Evolutionary conservation across 2,113 vertebrate species (phyloP), one percentile per base, ranked within the genome.

Genomic region (Smithornis capensis): DNA sequence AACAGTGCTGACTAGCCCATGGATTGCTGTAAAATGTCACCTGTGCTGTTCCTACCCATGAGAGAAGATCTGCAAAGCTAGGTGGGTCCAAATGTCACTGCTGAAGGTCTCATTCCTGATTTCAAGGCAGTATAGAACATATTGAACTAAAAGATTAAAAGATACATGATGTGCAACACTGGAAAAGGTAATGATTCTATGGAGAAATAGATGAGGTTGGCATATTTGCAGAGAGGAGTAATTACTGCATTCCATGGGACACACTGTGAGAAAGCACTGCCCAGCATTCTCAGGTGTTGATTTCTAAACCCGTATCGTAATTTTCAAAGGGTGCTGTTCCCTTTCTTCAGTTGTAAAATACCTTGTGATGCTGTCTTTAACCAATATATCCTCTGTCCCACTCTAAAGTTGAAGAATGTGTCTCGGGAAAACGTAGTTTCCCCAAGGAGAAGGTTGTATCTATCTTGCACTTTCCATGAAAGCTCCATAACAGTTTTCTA

Each of bases 1-100:
- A 90, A 78, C 71, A 28, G 16, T 44, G 85, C 89, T 96, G 92
- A 95, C 78, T 83, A 79, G 82, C 45, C 87, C 67, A 86, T 13
- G 74, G 87, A 90, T 49, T 60, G 90, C 83, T 92, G 60, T 42
- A 81, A 96, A 95, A 95, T 93, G 94, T 93, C 88, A 93, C 70
- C 78, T 57, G 31, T 68, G 71, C 88, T 50, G 56, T 69, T 95
- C 40, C 56, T 83, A 86, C 44, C 57, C 60, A 75, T 24, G 78
- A 53, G 52, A 71, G 64, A 69, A 57, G 45, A 90, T 83, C 33
- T 89, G 90, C 90, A 84, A 88, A 92, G 67, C 64, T 89, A 78
- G 62, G 83, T 84, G 69, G 73, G 83, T 73, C 83, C 90, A 79
- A 94, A 93, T 82, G 92, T 69, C 94, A 94, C 86, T 71, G 85